A percentile compares a stretch with the other conserved stretches of the same genome.
phyloP scores from a whole-genome alignment of 2,797 vertebrate genomes.

The Merluccius polli region DNA sequence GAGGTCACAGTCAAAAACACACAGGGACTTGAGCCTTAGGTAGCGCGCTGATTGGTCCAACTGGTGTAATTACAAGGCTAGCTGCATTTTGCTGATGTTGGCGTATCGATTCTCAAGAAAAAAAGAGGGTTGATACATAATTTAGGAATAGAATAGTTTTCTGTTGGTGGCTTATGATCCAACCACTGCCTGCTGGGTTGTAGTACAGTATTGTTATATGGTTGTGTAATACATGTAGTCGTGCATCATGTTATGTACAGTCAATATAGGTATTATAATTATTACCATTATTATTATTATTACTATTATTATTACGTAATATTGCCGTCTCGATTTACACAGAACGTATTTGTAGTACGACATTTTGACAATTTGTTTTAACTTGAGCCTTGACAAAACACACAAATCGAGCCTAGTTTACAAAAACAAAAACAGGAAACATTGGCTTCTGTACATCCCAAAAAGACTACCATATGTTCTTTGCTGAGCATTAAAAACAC shows the following conservation, averaged over 20 bases:
- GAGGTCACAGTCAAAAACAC: constrained; percentile 26
- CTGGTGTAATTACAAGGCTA: not conserved
- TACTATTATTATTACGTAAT: not conserved
- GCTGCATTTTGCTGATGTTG: not conserved
- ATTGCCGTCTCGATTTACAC: not conserved
- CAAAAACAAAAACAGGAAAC: not conserved
- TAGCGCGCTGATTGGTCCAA: not conserved
- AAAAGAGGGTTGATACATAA: not conserved
- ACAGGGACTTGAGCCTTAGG: not conserved
- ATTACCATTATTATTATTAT: too few species aligned
- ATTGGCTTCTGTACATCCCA: not conserved
- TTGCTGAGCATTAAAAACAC: not conserved
- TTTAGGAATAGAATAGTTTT: not conserved
- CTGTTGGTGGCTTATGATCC: not conserved
- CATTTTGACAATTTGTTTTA: not conserved
- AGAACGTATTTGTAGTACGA: not conserved
- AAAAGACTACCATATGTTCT: not conserved
- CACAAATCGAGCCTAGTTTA: not conserved
- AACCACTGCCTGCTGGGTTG: not conserved
- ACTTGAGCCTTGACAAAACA: not conserved
- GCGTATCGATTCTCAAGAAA: not conserved
- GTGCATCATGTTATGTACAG: not conserved
- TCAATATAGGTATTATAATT: not conserved
- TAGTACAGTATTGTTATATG: not conserved
- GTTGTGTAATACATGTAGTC: not conserved